A percentile compares a stretch with the other conserved stretches of the same genome.
Conservation (phyloP, 2,113 vertebrate genomes). For the Xenus cinereus region DNA sequence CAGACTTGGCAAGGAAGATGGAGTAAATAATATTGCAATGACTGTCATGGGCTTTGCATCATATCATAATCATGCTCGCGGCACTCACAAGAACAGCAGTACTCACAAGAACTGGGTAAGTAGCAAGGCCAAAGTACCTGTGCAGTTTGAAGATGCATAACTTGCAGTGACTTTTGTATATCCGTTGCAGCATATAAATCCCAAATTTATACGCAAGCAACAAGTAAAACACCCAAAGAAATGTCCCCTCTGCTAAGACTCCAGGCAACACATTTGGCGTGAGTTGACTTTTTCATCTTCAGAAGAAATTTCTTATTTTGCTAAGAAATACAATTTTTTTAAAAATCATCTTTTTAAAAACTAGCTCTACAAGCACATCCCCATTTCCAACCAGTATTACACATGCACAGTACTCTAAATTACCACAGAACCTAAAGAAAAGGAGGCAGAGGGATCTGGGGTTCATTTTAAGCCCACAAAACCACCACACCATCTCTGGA, state of each 20-base stretch:
- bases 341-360: background rate
- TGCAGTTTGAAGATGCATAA: background rate
- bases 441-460: background rate
- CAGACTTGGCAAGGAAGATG: background rate
- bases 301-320: background rate
- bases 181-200: background rate
- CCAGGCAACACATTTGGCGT: background rate
- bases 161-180: background rate
- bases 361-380: background rate
- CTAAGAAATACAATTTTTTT: background rate
- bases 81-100: background rate
- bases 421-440: background rate
- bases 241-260: background rate
- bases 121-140: background rate
- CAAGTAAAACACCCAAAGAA: background rate
- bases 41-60: background rate
- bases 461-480: background rate
- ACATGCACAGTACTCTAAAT: background rate
- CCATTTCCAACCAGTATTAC: background rate
- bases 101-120: background rate
- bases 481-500: background rate
- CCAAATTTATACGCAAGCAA: background rate
- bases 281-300: background rate
- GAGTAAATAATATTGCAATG: background rate
- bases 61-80: background rate